Conservation (phyloP, 2,888 invertebrate species). For the Aphidoletes aphidimyza region DNA sequence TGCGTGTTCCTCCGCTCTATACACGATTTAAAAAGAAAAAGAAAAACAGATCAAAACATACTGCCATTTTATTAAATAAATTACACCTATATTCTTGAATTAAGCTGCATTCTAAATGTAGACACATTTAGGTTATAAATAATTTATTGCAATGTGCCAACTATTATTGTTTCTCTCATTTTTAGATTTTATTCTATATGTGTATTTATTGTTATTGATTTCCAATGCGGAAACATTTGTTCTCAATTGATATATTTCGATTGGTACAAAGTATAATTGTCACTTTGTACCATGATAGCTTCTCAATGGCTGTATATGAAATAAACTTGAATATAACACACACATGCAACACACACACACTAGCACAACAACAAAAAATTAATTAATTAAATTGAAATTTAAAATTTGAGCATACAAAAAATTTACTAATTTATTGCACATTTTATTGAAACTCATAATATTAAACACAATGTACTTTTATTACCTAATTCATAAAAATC, state of each 20-base stretch:
- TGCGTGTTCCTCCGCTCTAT: not conserved
- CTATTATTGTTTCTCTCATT: not conserved
- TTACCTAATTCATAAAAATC: not conserved
- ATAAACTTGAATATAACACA: not conserved
- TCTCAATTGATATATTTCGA: slow-evolving; percentile 1
- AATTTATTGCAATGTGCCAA: slow-evolving; percentile 31
- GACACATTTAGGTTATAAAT: not conserved
- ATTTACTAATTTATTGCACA: slow-evolving; percentile 6
- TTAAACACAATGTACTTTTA: too few relatives aligned
- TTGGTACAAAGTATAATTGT: not conserved
- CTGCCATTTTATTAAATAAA: slow-evolving; percentile 27
- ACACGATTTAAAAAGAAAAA: not conserved
- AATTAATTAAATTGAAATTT: not conserved
- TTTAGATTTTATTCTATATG: not conserved
- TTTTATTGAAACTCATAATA: not conserved
- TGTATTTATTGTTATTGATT: slow-evolving; percentile 3
- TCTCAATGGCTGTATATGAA: slow-evolving; percentile 38
- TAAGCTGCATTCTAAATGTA: not conserved
- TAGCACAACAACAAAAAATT: too few relatives aligned
- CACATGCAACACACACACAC: too few relatives aligned
- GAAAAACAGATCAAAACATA: not conserved
- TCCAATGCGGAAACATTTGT: not conserved
- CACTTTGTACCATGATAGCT: not conserved
- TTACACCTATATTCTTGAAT: not conserved
- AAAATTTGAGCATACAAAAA: not conserved